Percentiles rank a stretch among this genome's conserved stretches.
phyloP scores from a whole-genome alignment of 2,888 invertebrate species.

The Lypha dubia region DNA sequence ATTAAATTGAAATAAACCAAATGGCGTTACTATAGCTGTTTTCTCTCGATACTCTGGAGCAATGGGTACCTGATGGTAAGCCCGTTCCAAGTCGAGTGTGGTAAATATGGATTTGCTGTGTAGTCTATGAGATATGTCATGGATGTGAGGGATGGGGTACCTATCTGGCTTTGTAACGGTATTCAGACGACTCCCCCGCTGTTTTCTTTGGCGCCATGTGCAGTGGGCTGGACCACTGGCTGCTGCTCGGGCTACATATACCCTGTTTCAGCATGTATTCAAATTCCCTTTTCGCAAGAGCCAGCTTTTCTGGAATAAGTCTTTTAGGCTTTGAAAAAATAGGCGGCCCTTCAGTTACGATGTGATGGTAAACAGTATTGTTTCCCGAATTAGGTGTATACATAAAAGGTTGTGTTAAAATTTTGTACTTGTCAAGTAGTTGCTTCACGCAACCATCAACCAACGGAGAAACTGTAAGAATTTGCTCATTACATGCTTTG shows the following conservation, averaged over 20 bases:
- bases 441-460: background rate
- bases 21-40: background rate
- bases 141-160: slow-evolving; percentile 67
- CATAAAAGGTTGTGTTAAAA: slow-evolving; percentile 12
- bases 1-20: slow-evolving; percentile 3
- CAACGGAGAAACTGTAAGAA: slow-evolving; percentile 21
- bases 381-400: background rate
- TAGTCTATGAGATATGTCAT: slow-evolving; percentile 60
- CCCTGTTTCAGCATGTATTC: slow-evolving; percentile 67
- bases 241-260: slow-evolving; percentile 70
- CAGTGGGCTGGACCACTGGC: slow-evolving; percentile 68
- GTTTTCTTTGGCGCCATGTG: slow-evolving; percentile 68
- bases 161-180: slow-evolving; percentile 59
- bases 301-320: slow-evolving; percentile 63
- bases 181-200: slow-evolving; percentile 65
- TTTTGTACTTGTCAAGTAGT: background rate
- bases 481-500: background rate
- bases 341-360: slow-evolving; percentile 63
- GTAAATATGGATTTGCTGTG: slow-evolving; percentile 60
- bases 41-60: background rate
- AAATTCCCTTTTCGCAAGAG: slow-evolving; percentile 65
- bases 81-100: slow-evolving; percentile 64
- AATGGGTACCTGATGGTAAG: slow-evolving; percentile 54
- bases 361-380: slow-evolving; percentile 31
- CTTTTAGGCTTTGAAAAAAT: slow-evolving; percentile 62